Evolutionary conservation across 2,888 invertebrate genomes (phyloP).

Genomic region (Melanostoma scalare): DNA sequence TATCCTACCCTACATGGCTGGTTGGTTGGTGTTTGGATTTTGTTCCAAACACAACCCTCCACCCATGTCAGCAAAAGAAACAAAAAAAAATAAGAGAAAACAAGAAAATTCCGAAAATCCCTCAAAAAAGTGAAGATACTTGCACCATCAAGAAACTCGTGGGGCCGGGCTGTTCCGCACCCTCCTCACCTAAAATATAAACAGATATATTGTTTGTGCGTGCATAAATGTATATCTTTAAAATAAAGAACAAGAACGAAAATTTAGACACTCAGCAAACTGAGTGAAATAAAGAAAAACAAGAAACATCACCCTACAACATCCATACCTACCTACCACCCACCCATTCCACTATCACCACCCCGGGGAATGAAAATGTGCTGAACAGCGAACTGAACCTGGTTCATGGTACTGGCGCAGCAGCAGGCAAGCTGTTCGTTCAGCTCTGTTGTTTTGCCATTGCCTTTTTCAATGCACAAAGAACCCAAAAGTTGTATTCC

Average conservation of each 20-base stretch:
- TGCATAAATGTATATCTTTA: constrained; percentile 52
- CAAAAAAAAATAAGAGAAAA: constrained; percentile 19
- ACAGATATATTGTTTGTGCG: constrained; percentile 49
- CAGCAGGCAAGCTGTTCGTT: constrained; percentile 33
- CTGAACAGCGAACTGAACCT: constrained; percentile 37
- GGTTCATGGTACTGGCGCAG: constrained; percentile 7
- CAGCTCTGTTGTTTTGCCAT: constrained; percentile 13
- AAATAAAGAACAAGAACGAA: constrained; percentile 65
- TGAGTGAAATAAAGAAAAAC: constrained; percentile 68
- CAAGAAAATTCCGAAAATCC: constrained; percentile 49
- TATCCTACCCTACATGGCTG: constrained; percentile 22
- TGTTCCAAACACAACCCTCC: background rate
- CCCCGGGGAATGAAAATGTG: constrained; percentile 65
- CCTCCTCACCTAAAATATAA: constrained; percentile 17
- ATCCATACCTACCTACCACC: constrained; percentile 5
- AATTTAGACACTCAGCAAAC: constrained; percentile 73
- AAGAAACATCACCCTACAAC: constrained; percentile 38
- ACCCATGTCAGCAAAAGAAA: background rate
- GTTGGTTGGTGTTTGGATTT: constrained; percentile 51
- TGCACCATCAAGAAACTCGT: constrained; percentile 46
- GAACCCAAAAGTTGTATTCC: constrained; percentile 71
- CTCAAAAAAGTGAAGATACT: constrained; percentile 54
- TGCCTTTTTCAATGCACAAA: constrained; percentile 51
- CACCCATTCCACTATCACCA: background rate
- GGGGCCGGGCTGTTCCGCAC: constrained; percentile 24